Conservation (phyloP, 2,797 vertebrate genomes). For the Eospalax fontanierii region DNA sequence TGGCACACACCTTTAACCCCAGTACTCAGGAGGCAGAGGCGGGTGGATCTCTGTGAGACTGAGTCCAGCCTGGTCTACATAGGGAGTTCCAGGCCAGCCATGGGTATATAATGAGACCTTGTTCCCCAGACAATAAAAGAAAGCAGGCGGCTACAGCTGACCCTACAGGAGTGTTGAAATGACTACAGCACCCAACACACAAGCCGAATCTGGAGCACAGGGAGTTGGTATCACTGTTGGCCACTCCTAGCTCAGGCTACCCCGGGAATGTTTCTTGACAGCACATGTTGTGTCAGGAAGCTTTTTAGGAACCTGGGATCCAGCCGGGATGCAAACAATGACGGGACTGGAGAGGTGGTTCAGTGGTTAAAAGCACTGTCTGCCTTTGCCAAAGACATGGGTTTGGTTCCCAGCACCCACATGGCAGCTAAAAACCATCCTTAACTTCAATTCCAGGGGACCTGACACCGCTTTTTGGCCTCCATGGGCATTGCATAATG, state of each 20-base stretch:
- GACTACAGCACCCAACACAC: background rate
- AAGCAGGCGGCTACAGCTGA: too few relatives aligned
- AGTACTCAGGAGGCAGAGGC: too few relatives aligned
- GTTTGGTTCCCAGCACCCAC: background rate
- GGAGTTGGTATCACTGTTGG: background rate
- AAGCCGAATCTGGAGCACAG: background rate
- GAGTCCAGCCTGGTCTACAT: too few relatives aligned
- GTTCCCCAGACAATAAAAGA: too few relatives aligned
- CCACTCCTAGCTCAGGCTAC: background rate
- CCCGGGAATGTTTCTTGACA: background rate
- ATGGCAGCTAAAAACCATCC: background rate
- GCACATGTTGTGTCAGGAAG: background rate
- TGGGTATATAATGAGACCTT: too few relatives aligned
- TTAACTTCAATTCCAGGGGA: background rate
- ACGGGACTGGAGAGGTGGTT: background rate
- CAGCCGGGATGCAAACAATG: background rate
- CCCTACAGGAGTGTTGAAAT: background rate
- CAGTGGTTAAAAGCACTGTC: background rate
- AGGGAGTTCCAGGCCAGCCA: too few relatives aligned
- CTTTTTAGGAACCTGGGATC: background rate
- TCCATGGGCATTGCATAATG: background rate
- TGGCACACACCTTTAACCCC: too few relatives aligned
- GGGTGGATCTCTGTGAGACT: too few relatives aligned
- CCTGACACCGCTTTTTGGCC: background rate
- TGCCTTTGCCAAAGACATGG: background rate